phyloP scores from a whole-genome alignment of 1,140 invertebrate genomes.

The Drosophila seguyi region DNA sequence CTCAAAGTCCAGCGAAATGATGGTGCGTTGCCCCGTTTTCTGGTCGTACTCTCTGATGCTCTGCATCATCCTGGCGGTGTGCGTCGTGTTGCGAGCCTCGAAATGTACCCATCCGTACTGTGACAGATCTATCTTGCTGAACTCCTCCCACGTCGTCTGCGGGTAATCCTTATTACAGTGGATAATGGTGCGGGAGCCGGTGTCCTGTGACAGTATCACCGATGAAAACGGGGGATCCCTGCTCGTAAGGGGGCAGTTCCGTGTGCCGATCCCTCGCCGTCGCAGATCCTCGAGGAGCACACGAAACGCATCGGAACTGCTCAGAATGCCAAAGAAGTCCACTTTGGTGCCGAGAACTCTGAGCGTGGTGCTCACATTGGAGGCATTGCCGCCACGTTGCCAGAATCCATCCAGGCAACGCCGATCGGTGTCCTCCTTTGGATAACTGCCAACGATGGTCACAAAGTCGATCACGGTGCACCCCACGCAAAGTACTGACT shows the following conservation, averaged over 20 bases:
- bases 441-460: conserved; percentile 86
- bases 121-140: conserved; percentile 86
- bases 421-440: conserved; percentile 86
- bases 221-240: conserved; percentile 86
- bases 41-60: conserved; percentile 86
- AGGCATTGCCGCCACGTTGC: conserved; percentile 91
- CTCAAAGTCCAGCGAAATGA: conserved; percentile 89
- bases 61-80: conserved; percentile 88
- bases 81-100: conserved; percentile 88
- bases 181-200: conserved; percentile 89
- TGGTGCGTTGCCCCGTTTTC: conserved; percentile 75
- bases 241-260: conserved; percentile 85
- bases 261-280: conserved; percentile 86
- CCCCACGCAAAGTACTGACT: conserved; percentile 85
- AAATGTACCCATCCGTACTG: conserved; percentile 90
- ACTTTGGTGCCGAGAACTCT: conserved; percentile 86
- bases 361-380: conserved; percentile 89
- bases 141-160: conserved; percentile 88
- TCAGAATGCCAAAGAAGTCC: conserved; percentile 88
- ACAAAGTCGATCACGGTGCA: conserved; percentile 87
- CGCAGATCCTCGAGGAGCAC: conserved; percentile 87
- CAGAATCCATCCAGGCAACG: conserved; percentile 87
- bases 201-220: conserved; percentile 86
- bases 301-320: conserved; percentile 84
- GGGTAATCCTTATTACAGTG: conserved; percentile 88